These are phyloP conservation scores for Gambelia wislizenii DNA, from an alignment of 2,797 vertebrate genomes.

Conservation along the genomic window DNA sequence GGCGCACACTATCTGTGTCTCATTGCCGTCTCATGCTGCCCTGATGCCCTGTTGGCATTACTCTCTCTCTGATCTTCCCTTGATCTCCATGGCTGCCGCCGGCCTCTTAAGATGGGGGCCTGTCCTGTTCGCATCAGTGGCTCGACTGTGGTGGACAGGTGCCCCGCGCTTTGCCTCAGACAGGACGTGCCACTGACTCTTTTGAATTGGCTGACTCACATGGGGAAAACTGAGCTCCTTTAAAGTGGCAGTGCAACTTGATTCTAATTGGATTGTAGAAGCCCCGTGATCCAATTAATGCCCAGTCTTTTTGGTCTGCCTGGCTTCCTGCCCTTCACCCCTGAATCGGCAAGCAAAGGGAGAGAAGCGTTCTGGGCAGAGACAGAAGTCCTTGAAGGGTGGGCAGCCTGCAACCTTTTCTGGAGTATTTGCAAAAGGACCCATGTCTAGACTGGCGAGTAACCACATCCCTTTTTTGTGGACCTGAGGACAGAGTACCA, in stretches of 20 bases:
- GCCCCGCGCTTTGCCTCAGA: not conserved
- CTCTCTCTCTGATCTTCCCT: not conserved
- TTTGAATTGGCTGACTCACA: not conserved
- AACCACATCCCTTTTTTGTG: not conserved
- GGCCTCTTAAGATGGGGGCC: too few species aligned
- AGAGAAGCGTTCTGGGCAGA: too few species aligned
- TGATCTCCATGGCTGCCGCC: not conserved
- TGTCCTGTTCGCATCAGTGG: not conserved
- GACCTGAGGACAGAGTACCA: too few species aligned
- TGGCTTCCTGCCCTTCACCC: not conserved
- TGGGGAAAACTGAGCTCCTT: not conserved
- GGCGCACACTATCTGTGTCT: not conserved
- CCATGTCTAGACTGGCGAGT: not conserved
- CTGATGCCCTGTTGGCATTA: not conserved
- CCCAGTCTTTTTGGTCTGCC: not conserved
- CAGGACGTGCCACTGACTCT: too few species aligned
- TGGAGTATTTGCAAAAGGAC: not conserved
- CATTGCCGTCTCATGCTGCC: not conserved
- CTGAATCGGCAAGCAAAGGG: not conserved
- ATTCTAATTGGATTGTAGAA: constrained; percentile 10
- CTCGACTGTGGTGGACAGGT: not conserved
- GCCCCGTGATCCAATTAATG: not conserved
- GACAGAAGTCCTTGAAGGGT: not conserved
- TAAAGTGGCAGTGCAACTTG: not conserved
- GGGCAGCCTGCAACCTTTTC: not conserved